These are phyloP conservation scores for Chaetura pelagica DNA, from an alignment of 2,113 vertebrate species.

Conservation along the genomic window DNA sequence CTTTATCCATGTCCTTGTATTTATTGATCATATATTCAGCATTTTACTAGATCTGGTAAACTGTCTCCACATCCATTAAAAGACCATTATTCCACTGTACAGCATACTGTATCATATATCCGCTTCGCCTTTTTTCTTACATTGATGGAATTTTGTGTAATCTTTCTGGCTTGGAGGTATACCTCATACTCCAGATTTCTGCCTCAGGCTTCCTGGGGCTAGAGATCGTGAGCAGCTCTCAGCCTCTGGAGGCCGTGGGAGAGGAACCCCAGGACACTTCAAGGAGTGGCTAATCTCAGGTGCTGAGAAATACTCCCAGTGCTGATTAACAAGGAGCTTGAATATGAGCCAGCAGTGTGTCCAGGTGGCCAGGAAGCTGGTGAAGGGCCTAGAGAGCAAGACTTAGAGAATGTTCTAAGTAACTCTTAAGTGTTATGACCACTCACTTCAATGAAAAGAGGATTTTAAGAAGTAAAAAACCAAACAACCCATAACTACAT, in stretches of 20 bases:
- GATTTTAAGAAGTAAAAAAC: background rate
- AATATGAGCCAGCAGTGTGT: too few species aligned
- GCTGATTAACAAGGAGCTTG: too few species aligned
- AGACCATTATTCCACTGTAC: background rate
- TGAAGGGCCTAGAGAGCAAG: too few species aligned
- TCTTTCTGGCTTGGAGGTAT: background rate
- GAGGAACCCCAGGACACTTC: background rate
- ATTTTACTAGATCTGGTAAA: background rate
- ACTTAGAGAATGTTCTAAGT: background rate
- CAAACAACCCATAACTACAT: background rate
- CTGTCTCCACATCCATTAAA: background rate
- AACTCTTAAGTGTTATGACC: background rate
- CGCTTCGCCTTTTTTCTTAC: background rate
- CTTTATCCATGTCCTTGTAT: background rate
- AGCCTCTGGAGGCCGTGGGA: background rate
- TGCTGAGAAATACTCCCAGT: background rate
- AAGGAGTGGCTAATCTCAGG: background rate
- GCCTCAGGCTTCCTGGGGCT: too few species aligned
- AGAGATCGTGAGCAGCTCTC: background rate
- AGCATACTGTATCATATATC: background rate
- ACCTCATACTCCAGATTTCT: background rate
- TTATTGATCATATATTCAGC: background rate
- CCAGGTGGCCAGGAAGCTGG: too few species aligned
- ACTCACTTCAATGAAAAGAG: background rate
- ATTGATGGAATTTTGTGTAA: background rate